Conservation (phyloP, 2,888 invertebrate genomes). For the Tenthredo amoena region DNA sequence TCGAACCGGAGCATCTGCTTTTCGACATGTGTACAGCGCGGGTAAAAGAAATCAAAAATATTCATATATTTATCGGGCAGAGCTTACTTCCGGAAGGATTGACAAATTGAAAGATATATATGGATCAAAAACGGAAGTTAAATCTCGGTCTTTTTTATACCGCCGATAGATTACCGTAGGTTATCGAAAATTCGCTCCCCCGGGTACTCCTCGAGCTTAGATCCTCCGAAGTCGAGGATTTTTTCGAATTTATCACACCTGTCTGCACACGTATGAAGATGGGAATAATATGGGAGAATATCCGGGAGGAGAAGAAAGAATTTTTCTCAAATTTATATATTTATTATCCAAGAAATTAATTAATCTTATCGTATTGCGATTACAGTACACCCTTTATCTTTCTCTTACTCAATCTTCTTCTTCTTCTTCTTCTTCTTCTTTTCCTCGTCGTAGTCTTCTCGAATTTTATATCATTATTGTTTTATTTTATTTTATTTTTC, state of each 20-base stretch:
- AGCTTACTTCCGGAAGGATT: constrained; percentile 25
- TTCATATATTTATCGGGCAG: constrained; percentile 22
- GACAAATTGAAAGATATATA: constrained; percentile 36
- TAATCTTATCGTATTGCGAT: background rate
- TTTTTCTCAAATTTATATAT: background rate
- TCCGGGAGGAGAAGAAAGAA: background rate
- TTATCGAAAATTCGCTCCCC: background rate
- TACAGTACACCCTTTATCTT: background rate
- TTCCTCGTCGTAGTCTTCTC: background rate
- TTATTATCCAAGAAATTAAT: constrained; percentile 2
- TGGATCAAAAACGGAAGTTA: background rate
- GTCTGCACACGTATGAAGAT: no score
- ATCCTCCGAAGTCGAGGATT: no score
- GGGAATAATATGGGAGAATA: no score
- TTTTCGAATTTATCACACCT: background rate
- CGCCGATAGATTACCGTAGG: background rate
- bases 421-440: background rate
- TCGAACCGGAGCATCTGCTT: background rate
- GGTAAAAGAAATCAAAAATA: background rate
- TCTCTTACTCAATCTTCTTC: background rate
- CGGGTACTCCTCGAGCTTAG: background rate
- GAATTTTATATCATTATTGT: background rate
- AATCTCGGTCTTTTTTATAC: background rate
- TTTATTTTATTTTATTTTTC: background rate
- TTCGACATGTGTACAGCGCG: background rate